These are phyloP conservation scores for Phoenoteleia sp. DNA, from an alignment of 2,888 invertebrate species.

Conservation along the genomic window DNA sequence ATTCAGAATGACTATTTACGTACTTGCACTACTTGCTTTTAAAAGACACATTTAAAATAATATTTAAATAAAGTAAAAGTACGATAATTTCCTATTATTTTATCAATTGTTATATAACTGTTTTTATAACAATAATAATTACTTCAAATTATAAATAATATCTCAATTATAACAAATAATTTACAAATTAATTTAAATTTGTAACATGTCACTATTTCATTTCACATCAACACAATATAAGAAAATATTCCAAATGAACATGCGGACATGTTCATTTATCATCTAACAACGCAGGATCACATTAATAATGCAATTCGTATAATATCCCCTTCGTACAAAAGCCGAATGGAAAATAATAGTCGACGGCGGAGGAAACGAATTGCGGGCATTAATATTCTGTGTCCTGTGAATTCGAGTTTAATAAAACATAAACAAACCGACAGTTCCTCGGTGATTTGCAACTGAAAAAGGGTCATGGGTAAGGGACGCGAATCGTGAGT, in stretches of 20 bases:
- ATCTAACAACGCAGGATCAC: constrained; percentile 11
- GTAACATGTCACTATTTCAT: no score
- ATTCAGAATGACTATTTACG: no score
- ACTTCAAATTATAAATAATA: no score
- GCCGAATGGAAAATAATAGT: constrained; percentile 66
- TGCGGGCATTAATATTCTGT: constrained; percentile 71
- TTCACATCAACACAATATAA: background rate
- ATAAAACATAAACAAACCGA: constrained; percentile 75
- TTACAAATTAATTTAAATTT: no score
- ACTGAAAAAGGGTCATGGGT: constrained; percentile 71
- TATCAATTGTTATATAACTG: no score
- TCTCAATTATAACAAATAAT: no score
- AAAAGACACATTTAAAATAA: no score
- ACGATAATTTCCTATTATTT: no score
- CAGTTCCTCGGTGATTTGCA: constrained; percentile 71
- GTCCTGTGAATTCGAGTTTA: constrained; percentile 70
- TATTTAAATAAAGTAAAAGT: no score
- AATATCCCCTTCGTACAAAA: constrained; percentile 50
- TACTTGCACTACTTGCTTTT: no score
- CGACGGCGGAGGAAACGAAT: constrained; percentile 68
- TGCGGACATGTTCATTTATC: constrained; percentile 30
- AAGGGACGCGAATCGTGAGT: constrained; percentile 59
- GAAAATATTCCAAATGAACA: constrained; percentile 16
- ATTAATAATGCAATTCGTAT: constrained; percentile 61
- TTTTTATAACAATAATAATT: no score